Conservation (phyloP, 1,140 invertebrate genomes). For the Euura saliciscinereae region DNA sequence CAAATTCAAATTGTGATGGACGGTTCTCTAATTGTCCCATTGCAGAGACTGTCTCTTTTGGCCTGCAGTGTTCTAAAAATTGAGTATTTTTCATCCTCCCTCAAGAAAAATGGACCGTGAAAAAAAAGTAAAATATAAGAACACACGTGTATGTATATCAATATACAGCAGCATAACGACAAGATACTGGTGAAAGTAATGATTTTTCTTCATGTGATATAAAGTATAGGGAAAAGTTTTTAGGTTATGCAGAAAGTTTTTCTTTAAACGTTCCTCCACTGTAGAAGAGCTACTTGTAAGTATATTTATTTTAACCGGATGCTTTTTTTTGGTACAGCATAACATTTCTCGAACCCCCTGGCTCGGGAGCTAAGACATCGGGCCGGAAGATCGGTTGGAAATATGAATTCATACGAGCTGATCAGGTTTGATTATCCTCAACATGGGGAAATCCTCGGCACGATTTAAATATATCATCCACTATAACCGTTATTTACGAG, state of each 20-base stretch:
- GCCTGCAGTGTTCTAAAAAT: too few relatives aligned
- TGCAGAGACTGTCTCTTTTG: too few relatives aligned
- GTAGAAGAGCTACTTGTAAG: neutral
- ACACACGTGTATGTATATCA: too few relatives aligned
- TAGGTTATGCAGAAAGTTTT: neutral
- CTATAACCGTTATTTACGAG: neutral
- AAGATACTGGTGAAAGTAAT: neutral
- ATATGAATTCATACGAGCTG: slow-evolving; percentile 20
- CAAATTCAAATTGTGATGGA: neutral
- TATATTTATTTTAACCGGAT: neutral
- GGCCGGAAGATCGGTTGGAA: slow-evolving; percentile 16
- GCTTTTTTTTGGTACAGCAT: neutral
- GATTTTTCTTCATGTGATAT: neutral
- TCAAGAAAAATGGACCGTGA: too few relatives aligned
- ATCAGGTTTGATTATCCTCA: neutral
- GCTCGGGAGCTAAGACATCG: slow-evolving; percentile 6
- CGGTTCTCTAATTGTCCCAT: neutral
- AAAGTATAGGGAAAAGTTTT: neutral
- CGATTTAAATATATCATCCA: neutral
- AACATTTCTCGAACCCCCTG: neutral
- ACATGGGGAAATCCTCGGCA: too few relatives aligned
- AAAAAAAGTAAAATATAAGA: neutral
- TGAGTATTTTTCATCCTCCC: too few relatives aligned
- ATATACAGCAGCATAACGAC: neutral
- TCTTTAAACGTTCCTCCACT: neutral